A percentile compares a stretch with the other conserved stretches of the same genome.
Evolutionary conservation across 2,888 invertebrate genomes (phyloP).

Genomic region (Dryocosmus kuriphilus): DNA sequence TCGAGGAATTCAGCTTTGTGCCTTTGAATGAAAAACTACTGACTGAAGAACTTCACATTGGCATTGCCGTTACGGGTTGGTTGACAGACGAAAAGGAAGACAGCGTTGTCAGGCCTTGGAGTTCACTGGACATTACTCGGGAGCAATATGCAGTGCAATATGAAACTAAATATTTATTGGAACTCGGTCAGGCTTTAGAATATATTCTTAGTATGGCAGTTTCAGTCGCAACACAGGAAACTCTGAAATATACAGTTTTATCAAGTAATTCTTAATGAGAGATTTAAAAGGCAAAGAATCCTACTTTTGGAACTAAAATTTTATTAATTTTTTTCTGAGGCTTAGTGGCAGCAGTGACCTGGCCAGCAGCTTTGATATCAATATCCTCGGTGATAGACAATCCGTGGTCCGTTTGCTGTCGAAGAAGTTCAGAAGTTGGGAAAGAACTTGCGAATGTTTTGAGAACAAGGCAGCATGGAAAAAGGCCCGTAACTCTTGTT

Average conservation of each 20-base stretch:
- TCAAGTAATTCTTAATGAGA: slow-evolving; percentile 76
- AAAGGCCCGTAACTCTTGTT: slow-evolving; percentile 83
- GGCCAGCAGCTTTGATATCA: slow-evolving; percentile 82
- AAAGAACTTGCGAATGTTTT: slow-evolving; percentile 83
- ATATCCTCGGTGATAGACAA: slow-evolving; percentile 82
- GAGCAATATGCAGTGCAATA: slow-evolving; percentile 84
- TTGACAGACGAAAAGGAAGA: slow-evolving; percentile 79
- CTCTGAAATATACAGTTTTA: slow-evolving; percentile 82
- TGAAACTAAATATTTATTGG: slow-evolving; percentile 81
- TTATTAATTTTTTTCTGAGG: slow-evolving; percentile 71
- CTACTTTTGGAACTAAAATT: slow-evolving; percentile 22
- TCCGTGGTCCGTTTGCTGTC: slow-evolving; percentile 84
- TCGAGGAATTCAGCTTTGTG: slow-evolving; percentile 84
- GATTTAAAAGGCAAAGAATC: neutral
- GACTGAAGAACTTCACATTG: slow-evolving; percentile 79
- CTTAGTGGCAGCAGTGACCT: slow-evolving; percentile 82
- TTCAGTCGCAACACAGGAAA: slow-evolving; percentile 82
- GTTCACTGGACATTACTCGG: slow-evolving; percentile 79
- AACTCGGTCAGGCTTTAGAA: slow-evolving; percentile 82
- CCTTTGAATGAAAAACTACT: slow-evolving; percentile 74
- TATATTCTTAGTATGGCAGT: slow-evolving; percentile 81
- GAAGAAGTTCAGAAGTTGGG: slow-evolving; percentile 81
- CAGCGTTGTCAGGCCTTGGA: slow-evolving; percentile 80
- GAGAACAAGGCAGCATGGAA: slow-evolving; percentile 81
- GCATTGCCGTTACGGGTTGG: slow-evolving; percentile 84